A percentile compares a stretch with the other conserved stretches of the same genome.
These are phyloP conservation scores for Dynastes tityus DNA, from an alignment of 2,888 invertebrate species.

Conservation along the genomic window DNA sequence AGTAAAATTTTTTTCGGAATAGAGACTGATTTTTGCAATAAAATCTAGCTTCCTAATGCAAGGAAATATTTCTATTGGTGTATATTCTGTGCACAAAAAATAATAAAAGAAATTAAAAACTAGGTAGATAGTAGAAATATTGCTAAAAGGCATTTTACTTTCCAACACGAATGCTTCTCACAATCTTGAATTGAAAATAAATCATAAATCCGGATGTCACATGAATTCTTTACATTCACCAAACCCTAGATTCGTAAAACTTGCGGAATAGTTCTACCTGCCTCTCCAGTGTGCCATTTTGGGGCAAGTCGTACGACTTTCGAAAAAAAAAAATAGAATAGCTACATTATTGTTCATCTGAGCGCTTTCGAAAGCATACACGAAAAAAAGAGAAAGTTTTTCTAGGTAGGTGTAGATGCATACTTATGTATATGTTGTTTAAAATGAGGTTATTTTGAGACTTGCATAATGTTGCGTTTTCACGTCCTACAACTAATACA, in stretches of 20 bases:
- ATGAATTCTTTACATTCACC: not conserved
- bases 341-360: constrained; percentile 30
- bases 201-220: not conserved
- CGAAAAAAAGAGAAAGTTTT: constrained; percentile 44
- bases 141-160: not conserved
- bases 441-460: constrained; percentile 40
- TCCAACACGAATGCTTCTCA: not conserved
- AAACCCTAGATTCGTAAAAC: not conserved
- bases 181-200: not conserved
- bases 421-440: constrained; percentile 20
- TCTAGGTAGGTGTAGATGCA: constrained; percentile 34
- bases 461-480: constrained; percentile 42
- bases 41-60: no score
- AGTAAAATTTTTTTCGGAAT: no score
- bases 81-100: no score
- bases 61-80: no score
- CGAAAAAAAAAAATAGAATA: constrained; percentile 31
- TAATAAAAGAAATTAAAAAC: no score
- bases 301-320: constrained; percentile 25
- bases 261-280: constrained; percentile 23
- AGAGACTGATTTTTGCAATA: no score
- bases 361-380: constrained; percentile 32
- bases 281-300: constrained; percentile 1
- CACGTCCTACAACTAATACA: constrained; percentile 13
- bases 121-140: no score